Evolutionary conservation across 2,888 invertebrate species (phyloP).

Genomic region (Drosophila neoperkinsi): DNA sequence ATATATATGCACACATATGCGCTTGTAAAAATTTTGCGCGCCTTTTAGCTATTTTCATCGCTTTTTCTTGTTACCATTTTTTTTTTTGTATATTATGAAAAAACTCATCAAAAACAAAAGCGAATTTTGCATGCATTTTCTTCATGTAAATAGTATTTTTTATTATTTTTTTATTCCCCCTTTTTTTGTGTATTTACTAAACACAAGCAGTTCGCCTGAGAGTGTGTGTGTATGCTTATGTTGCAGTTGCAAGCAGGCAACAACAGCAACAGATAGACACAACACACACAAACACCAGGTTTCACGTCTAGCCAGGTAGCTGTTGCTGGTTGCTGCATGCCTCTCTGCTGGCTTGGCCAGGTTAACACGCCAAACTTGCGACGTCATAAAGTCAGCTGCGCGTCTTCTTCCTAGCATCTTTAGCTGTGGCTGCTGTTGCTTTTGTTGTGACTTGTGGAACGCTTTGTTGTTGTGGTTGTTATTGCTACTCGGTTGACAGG

Average conservation of each 20-base stretch:
- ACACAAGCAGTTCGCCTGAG: conserved; percentile 24
- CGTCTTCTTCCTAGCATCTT: conserved; percentile 57
- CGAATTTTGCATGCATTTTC: conserved; percentile 55
- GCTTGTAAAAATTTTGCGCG: conserved; percentile 69
- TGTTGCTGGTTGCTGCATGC: conserved; percentile 50
- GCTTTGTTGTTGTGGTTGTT: conserved; percentile 44
- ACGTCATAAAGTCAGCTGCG: conserved; percentile 80
- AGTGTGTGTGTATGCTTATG: conserved; percentile 26
- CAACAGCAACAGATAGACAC: conserved; percentile 67
- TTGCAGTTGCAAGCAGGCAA: conserved; percentile 69
- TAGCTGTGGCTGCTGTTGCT: conserved; percentile 50
- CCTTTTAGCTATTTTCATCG: conserved; percentile 77
- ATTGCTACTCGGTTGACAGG: conserved; percentile 69
- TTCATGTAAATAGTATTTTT: conserved; percentile 14
- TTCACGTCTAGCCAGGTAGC: conserved; percentile 72
- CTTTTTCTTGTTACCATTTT: conserved; percentile 44
- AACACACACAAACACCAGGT: conserved; percentile 43
- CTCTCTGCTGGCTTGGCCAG: conserved; percentile 71
- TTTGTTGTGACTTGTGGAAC: conserved; percentile 77
- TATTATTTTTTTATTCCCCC: conserved; percentile 9
- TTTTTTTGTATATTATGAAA: conserved; percentile 53
- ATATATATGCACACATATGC: conserved; percentile 4
- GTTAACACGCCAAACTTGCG: conserved; percentile 79
- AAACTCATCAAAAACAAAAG: conserved; percentile 77
- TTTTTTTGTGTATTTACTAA: conserved; percentile 18